Evolutionary conservation across 2,797 vertebrate species (phyloP), one percentile per base, ranked within the genome.

Genomic region (Acanthurus lineatus): DNA sequence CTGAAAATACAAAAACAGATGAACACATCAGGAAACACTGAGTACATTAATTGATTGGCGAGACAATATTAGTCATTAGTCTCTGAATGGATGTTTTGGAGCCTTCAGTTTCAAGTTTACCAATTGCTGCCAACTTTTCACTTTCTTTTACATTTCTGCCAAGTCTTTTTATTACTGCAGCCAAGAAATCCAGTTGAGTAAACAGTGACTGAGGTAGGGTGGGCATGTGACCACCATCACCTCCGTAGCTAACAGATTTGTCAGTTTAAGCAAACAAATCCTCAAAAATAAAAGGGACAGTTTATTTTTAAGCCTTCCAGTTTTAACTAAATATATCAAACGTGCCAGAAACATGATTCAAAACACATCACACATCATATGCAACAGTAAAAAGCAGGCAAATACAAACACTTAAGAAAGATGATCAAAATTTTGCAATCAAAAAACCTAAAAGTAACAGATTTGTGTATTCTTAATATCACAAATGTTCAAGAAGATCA

Each of bases 81-180:
- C 12, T 44, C 42, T 59, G 28, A 73, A 17, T 79, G 45, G 40
- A 53, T 75, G 53, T 71, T 77, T 22, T 61, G 38, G 48, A 20
- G 15, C 17, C 17, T 61, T 58, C 1, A 4, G 42, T 42, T 42
- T 42, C 8, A 11, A n/a, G 9, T 58, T 69, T 56, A 17, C 15
- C 22, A 25, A 15, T 35, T 19, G 57, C 12, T 74, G 58, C 65
- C 54, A 71, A 62, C 16, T 65, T 51, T 68, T 66, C 9, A 19
- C 14, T 68, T 28, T 1, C 38, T 56, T 38, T 51, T 10, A 48
- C 25, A 51, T 42, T 42, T 58, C 6, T 65, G 57, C 32, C 40
- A 73, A 53, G 4, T 52, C 2, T 32, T 48, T 61, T 10, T 20
- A 2, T 44, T 19, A 53, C 35, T 65, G 22, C 12, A 74, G 53